Evolutionary conservation across 1,140 invertebrate genomes (phyloP), one percentile per base, ranked within the genome.

Genomic region (Drosophila orosa): DNA sequence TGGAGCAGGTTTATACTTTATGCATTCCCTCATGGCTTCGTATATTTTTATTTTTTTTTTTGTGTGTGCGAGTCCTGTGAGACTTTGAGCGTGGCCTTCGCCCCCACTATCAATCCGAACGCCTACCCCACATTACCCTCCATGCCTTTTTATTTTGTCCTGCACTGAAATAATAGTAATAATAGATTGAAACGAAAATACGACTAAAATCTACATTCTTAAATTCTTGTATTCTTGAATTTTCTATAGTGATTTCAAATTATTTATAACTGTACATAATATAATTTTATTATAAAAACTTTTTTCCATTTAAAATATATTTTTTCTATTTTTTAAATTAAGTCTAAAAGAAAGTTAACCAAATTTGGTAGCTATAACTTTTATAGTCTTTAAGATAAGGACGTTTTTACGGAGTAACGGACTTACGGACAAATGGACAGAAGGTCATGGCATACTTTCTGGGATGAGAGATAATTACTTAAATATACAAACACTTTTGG

Each of bases 11-110:
- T 62, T 50, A 22, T 35, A 44, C 33, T 57, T 25, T 54, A 42
- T 72, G 54, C 50, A 74, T 63, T 80, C 47, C 67, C 67, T 54
- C 33, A 42, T 48, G 76, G 54, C 52, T 56, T 77, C 37, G 39
- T 48, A 55, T 62, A 66, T 58, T 42, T 13, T 76, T 42, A 45
- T 15, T 79, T 56, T 48, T 17, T 79, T 67, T 47, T 71, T 59
- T 48, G 63, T 22, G 19, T n/a, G n/a, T 56, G 31, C 31, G 8
- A 63, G 50, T 59, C 35, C 65, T 47, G 48, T 54, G 57, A 71
- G 68, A 81, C 68, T 50, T 48, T 40, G 27, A 61, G 62, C 44
- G 29, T 84, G 72, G 45, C 71, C 58, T 66, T 47, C 54, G 40
- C 17, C 45, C 31, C 50, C 39, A 55, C 47, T 48, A 44, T 45